Conservation (phyloP, 2,113 vertebrate species). For the Gadus chalcogrammus region DNA sequence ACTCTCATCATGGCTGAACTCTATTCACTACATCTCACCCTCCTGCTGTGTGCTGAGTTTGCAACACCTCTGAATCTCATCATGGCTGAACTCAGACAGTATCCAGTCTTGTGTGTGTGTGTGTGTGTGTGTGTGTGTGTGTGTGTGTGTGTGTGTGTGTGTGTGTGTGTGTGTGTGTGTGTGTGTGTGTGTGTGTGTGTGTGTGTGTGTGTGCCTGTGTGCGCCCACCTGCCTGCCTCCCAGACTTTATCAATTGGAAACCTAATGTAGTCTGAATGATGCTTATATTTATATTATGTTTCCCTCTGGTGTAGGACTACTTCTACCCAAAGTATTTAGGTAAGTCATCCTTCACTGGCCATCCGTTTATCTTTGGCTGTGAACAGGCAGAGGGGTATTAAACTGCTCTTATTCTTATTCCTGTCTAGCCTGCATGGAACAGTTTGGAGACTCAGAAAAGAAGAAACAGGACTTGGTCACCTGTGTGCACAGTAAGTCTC, state of each 20-base stretch:
- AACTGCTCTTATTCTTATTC: slow-evolving; percentile 23
- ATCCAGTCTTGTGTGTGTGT: too few relatives aligned
- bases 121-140: too few relatives aligned
- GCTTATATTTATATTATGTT: slow-evolving; percentile 30
- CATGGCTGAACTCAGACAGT: neutral
- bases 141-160: too few relatives aligned
- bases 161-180: too few relatives aligned
- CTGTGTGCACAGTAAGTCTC: slow-evolving; percentile 90
- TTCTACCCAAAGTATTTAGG: slow-evolving; percentile 93
- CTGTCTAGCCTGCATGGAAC: slow-evolving; percentile 78
- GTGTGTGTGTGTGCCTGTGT: neutral
- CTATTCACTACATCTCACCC: too few relatives aligned
- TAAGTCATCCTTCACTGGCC: slow-evolving; percentile 65
- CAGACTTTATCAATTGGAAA: slow-evolving; percentile 5
- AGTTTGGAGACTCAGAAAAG: slow-evolving; percentile 74
- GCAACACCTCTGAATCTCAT: slow-evolving; percentile 8
- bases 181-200: too few relatives aligned
- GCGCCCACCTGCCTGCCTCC: slow-evolving; percentile 15
- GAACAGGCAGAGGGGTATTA: neutral
- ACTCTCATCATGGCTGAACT: too few relatives aligned
- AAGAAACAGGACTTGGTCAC: slow-evolving; percentile 83
- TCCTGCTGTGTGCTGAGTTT: neutral
- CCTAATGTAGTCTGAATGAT: neutral
- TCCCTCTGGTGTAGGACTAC: slow-evolving; percentile 79
- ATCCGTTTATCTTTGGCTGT: neutral